Evolutionary conservation across 2,888 invertebrate genomes (phyloP).

Genomic region (Hesperia comma): DNA sequence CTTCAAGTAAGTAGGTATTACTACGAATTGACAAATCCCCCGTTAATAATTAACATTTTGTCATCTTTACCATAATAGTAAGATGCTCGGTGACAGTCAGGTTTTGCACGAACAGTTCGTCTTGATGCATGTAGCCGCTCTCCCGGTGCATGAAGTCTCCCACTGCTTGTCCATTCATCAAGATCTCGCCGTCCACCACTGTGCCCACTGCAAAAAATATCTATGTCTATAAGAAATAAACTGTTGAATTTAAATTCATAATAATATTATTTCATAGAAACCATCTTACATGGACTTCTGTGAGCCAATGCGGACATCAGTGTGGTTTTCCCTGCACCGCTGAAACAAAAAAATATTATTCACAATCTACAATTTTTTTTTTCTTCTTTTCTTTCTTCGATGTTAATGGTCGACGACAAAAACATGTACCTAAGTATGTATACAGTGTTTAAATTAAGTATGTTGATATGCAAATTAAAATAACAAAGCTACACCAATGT

Average conservation of each 20-base stretch:
- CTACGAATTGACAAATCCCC: no score
- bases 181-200: slow-evolving; percentile 90
- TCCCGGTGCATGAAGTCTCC: slow-evolving; percentile 91
- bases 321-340: slow-evolving; percentile 96
- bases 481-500: no score
- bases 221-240: background rate
- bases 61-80: slow-evolving; percentile 89
- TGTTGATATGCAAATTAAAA: no score
- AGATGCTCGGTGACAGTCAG: slow-evolving; percentile 95
- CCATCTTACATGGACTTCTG: slow-evolving; percentile 86
- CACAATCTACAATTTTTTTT: background rate
- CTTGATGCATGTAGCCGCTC: slow-evolving; percentile 96
- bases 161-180: slow-evolving; percentile 89
- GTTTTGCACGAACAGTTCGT: slow-evolving; percentile 93
- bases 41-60: no score
- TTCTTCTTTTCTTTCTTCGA: no score
- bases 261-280: background rate
- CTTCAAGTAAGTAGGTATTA: no score
- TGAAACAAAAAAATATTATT: slow-evolving; percentile 63
- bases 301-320: slow-evolving; percentile 93
- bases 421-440: no score
- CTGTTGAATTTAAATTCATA: background rate
- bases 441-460: no score
- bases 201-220: slow-evolving; percentile 82
- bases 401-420: no score